Base-by-base conservation (phyloP, 2,888 invertebrate species). In the Drosophila peninsularis region DNA sequence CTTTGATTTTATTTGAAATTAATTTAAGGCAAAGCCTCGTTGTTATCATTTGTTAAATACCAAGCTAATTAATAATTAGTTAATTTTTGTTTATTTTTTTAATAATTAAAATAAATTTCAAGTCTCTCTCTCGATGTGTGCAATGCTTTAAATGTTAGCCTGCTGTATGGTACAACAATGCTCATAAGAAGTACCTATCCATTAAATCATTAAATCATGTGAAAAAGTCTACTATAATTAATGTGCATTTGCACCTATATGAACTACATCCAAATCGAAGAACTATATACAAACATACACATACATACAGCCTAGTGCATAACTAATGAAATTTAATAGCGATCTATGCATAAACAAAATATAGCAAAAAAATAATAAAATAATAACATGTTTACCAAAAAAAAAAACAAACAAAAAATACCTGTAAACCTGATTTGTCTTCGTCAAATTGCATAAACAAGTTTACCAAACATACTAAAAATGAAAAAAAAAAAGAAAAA, bases 101-200 rank as follows among this genome's bases (percentile, higher is more conserved):
- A 41, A 39, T 10, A n/a, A 14, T 7, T 14, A 21, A 21, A 6
- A 42, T 21, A 13, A 7, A 21, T 42, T 24, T 36, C 7, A 37
- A 5, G 21, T 36, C 52, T 52, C 36, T 71, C 53, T 71, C 57
- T 78, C 57, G 30, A 73, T 83, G 74, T 84, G 74, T 71, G 85
- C 88, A 63, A 87, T 71, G 83, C 83, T 87, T 87, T 87, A 80
- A 84, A 78, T 87, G 85, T 89, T 89, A 87, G 85, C 89, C 89
- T 89, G 89, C 89, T 87, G 81, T 84, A 74, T 64, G 86, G 86
- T 87, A 87, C 86, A 87, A 87, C 62, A 83, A 71, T 67, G 71
- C 78, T 89, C 64, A 76, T 76, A 81, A 78, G 70, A 75, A 82
- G 86, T 86, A 86, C 86, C 86, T 86, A 82, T 64, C 71, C 78